phyloP scores from a whole-genome alignment of 2,888 invertebrate species.

The Dryobotodes eremita region DNA sequence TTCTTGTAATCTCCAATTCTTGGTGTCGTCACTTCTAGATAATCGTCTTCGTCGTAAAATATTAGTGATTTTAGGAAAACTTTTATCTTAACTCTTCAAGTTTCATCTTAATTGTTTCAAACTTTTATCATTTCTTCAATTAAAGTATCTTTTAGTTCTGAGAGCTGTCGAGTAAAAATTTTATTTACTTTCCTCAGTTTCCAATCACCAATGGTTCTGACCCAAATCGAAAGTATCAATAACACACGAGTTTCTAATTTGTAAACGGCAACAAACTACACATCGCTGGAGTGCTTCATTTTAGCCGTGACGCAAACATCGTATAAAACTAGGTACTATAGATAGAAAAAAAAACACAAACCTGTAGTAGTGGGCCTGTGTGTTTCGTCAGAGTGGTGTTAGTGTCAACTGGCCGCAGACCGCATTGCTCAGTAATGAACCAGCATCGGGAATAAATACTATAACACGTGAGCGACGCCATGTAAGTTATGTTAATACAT shows the following conservation, averaged over 20 bases:
- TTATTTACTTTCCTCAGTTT: slow-evolving; percentile 58
- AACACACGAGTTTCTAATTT: slow-evolving; percentile 67
- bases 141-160: slow-evolving; percentile 26
- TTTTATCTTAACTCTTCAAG: slow-evolving; percentile 47
- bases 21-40: slow-evolving; percentile 55
- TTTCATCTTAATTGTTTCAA: slow-evolving; percentile 62
- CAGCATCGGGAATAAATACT: slow-evolving; percentile 68
- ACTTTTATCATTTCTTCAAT: slow-evolving; percentile 41
- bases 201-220: slow-evolving; percentile 56
- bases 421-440: slow-evolving; percentile 71
- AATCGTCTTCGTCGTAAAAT: slow-evolving; percentile 54
- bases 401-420: slow-evolving; percentile 71
- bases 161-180: slow-evolving; percentile 36
- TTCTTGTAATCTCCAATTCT: slow-evolving; percentile 56
- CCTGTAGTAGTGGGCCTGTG: slow-evolving; percentile 70
- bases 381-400: slow-evolving; percentile 74
- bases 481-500: slow-evolving; percentile 63
- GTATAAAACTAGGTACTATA: slow-evolving; percentile 66
- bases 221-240: slow-evolving; percentile 68
- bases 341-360: slow-evolving; percentile 72
- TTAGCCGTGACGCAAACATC: slow-evolving; percentile 76
- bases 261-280: slow-evolving; percentile 70
- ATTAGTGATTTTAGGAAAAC: slow-evolving; percentile 51
- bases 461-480: slow-evolving; percentile 66
- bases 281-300: slow-evolving; percentile 63